phyloP scores from a whole-genome alignment of 2,888 invertebrate species.

The Octodonta nipae region DNA sequence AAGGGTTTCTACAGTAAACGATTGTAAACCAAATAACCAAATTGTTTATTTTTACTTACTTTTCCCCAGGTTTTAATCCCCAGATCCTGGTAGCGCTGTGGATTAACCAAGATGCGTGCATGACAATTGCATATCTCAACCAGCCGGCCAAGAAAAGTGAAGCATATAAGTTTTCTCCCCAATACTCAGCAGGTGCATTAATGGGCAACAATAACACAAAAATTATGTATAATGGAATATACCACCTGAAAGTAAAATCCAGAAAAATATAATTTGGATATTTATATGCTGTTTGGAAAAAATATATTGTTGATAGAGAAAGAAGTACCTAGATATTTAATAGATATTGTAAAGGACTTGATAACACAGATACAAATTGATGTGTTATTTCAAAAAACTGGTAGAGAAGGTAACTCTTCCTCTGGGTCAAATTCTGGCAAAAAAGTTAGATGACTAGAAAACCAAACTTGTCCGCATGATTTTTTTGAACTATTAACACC shows the following conservation, averaged over 20 bases:
- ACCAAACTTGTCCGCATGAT: too few species aligned
- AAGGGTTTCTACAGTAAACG: too few species aligned
- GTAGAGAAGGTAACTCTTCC: too few species aligned
- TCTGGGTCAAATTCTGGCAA: too few species aligned
- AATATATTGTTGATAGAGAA: conserved; percentile 1
- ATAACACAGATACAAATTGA: too few species aligned
- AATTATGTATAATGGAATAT: conserved; percentile 51
- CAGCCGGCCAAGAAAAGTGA: conserved; percentile 55
- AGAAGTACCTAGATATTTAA: too few species aligned
- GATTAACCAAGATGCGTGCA: conserved; percentile 56
- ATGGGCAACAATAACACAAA: conserved; percentile 55
- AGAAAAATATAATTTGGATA: neutral
- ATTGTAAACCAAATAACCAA: too few species aligned
- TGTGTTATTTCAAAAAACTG: too few species aligned
- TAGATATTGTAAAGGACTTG: too few species aligned
- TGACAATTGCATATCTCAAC: conserved; percentile 49
- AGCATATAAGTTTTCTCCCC: conserved; percentile 53
- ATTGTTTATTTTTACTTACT: conserved; percentile 52
- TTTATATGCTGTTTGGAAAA: neutral
- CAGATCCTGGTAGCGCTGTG: conserved; percentile 61
- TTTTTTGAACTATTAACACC: too few species aligned
- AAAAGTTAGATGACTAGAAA: too few species aligned
- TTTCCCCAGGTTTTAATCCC: conserved; percentile 55
- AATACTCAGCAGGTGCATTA: conserved; percentile 67
- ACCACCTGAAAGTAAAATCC: conserved; percentile 41